Evolutionary conservation across 1,140 invertebrate species (phyloP).

Genomic region (Teleogryllus occipitalis): DNA sequence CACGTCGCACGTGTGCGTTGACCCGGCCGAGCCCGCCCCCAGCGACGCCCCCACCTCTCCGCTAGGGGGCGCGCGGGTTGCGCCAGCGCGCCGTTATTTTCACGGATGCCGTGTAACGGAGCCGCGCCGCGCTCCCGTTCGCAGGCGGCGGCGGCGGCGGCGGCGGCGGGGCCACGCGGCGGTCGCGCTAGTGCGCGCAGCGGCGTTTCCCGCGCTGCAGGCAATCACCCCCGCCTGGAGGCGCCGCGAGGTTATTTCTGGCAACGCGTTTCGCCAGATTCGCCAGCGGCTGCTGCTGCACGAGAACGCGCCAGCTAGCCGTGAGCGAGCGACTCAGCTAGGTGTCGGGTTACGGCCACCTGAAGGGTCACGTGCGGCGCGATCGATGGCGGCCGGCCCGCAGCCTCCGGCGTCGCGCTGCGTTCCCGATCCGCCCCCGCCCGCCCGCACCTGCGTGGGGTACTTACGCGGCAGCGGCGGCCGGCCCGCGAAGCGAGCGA

Average conservation of each 20-base stretch:
- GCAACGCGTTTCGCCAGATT: neutral
- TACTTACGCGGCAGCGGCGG: neutral
- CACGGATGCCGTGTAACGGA: too few species aligned
- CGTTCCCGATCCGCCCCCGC: neutral
- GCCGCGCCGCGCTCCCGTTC: too few species aligned
- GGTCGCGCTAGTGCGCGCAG: too few species aligned
- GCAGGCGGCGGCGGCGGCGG: too few species aligned
- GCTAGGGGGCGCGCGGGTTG: too few species aligned
- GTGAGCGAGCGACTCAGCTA: neutral
- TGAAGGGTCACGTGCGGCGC: neutral
- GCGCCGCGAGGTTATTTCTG: neutral
- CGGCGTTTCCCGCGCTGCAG: too few species aligned
- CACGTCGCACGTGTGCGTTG: too few species aligned
- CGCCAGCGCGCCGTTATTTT: too few species aligned
- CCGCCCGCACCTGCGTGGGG: neutral
- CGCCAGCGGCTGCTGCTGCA: neutral
- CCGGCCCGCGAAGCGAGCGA: neutral
- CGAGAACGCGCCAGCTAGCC: neutral
- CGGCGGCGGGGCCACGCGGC: too few species aligned
- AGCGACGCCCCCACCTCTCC: too few species aligned
- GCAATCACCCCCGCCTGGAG: neutral
- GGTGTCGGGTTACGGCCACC: neutral
- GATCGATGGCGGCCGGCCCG: neutral
- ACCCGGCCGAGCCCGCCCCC: too few species aligned
- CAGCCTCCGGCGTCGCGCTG: neutral